Evolutionary conservation across 1,140 invertebrate genomes (phyloP).

Genomic region (Aphelenchoides avenae): DNA sequence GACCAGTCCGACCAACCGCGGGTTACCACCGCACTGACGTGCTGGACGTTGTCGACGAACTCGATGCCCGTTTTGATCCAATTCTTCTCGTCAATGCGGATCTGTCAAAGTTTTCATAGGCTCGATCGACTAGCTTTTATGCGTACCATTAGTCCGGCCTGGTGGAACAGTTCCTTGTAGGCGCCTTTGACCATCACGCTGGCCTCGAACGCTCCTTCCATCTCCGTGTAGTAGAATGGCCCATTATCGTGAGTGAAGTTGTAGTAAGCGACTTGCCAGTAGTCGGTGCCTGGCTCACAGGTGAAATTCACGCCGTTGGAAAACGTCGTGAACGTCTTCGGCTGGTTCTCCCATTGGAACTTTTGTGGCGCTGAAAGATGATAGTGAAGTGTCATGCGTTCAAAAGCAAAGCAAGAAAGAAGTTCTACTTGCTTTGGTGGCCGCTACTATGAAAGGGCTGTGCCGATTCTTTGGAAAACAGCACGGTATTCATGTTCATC

Average conservation of each 20-base stretch:
- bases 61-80: constrained; percentile 8
- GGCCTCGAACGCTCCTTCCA: constrained; percentile 1
- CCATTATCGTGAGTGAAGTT: background rate
- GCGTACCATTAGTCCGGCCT: constrained; percentile 3
- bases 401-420: too few species aligned
- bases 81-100: background rate
- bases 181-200: background rate
- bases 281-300: constrained; percentile 1
- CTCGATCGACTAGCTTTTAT: too few species aligned
- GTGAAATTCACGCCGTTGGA: background rate
- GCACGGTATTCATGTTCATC: too few species aligned
- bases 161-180: background rate
- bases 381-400: too few species aligned
- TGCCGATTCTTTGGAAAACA: too few species aligned
- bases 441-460: too few species aligned
- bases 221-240: background rate
- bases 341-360: background rate
- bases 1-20: constrained; percentile 1
- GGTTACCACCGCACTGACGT: constrained; percentile 4
- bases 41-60: background rate
- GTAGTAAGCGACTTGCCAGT: background rate
- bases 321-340: background rate
- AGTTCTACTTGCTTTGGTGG: too few species aligned
- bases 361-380: too few species aligned
- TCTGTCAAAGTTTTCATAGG: too few species aligned